Evolutionary conservation across 1,140 invertebrate genomes (phyloP), one percentile per base, ranked within the genome.

Genomic region (Camponotus vicinus): DNA sequence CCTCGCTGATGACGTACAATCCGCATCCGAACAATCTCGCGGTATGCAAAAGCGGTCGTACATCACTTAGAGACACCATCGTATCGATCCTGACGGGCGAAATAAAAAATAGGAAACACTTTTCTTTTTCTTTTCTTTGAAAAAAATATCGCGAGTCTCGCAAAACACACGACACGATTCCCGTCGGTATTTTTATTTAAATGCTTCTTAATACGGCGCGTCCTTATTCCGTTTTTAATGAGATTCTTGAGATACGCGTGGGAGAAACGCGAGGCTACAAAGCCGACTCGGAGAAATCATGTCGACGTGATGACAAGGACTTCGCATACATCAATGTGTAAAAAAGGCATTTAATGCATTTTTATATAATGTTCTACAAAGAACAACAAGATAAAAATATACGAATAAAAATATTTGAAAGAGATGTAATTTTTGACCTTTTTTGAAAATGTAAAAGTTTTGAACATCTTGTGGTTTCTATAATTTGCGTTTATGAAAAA

Each of bases 1-100:
- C 52, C 21, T 86, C 80, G 7, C 40, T 67, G 9, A 85, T 59
- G 1, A 71, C 11, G 40, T 90, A 86, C 27, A 61, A 45, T 11
- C 76, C 75, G 27, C 77, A 86, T 5, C 90, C 91, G 18, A 92
- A 89, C 21, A 91, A 7, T 27, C 88, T 61, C 1, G 86, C 80
- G 9, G 49, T 71, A 34, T 59, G 27, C 5, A 92, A 80, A 34
- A 92, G 59, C 3, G 86, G 86, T 63, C 37, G 55, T 55, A 92
- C 80, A 37, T 90, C 88, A 6, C 45, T 52, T 27, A 85, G 3
- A 13, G 55, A 40, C 64, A 49, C 59, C 87, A 88, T 88, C 37
- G 0, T 77, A 34, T 57, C 32, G 61, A 82, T 71, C 52, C 18
- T 37, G 66, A 40, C 45, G 34, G 13, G 8, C 4, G 6, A 69